A percentile compares a stretch with the other conserved stretches of the same genome.
phyloP scores from a whole-genome alignment of 2,797 vertebrate species.

The Microctenopoma lineatum region DNA sequence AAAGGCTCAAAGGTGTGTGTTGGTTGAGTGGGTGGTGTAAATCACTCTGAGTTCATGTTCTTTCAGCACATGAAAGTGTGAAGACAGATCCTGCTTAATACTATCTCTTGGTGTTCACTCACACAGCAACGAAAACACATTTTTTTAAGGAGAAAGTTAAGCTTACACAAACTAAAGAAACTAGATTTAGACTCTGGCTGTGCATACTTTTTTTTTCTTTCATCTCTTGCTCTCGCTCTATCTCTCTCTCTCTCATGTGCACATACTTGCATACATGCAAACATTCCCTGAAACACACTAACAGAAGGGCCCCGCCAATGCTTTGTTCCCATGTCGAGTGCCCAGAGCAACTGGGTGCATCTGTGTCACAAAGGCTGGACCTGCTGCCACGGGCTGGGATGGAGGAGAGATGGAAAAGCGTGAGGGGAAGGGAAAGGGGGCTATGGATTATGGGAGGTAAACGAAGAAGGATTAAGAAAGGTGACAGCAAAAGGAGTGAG shows the following conservation, averaged over 20 bases:
- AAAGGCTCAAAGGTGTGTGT: constrained; percentile 14
- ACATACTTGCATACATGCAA: constrained; percentile 25
- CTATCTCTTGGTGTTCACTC: constrained; percentile 9
- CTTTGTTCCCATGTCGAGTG: constrained; percentile 76
- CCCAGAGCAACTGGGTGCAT: constrained; percentile 73
- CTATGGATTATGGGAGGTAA: constrained; percentile 51
- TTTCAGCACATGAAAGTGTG: constrained; percentile 13
- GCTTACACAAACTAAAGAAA: constrained; percentile 40
- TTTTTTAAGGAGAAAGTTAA: constrained; percentile 37
- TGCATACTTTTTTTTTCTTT: constrained; percentile 20
- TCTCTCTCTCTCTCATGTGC: constrained; percentile 14
- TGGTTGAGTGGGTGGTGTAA: constrained; percentile 29
- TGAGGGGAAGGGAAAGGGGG: constrained; percentile 26
- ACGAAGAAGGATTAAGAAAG: constrained; percentile 60
- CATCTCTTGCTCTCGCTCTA: background rate
- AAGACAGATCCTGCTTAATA: constrained; percentile 26
- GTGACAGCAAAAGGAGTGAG: constrained; percentile 58
- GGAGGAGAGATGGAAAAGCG: constrained; percentile 50
- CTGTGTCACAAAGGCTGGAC: constrained; percentile 79
- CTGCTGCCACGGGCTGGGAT: constrained; percentile 78
- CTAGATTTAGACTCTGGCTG: constrained; percentile 37
- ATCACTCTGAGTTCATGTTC: constrained; percentile 39
- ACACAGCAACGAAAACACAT: constrained; percentile 2
- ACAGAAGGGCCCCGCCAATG: constrained; percentile 75
- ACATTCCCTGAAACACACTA: constrained; percentile 50